These are phyloP conservation scores for Nanger granti DNA, from an alignment of 2,113 vertebrate genomes.

Conservation along the genomic window DNA sequence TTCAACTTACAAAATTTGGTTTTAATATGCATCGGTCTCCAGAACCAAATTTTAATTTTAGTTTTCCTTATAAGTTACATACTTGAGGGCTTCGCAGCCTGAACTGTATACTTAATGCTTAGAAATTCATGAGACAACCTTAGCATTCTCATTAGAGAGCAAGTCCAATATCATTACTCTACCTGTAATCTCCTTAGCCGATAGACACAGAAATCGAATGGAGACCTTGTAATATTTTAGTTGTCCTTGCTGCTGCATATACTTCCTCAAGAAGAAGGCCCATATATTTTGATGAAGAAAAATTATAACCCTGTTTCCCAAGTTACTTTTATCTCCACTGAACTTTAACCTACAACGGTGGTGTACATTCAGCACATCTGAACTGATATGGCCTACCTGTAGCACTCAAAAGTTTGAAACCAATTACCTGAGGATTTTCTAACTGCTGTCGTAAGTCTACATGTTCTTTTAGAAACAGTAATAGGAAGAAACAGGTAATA, in stretches of 20 bases:
- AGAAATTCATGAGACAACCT: conserved; percentile 37
- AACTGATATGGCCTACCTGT: neutral
- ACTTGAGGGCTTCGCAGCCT: neutral
- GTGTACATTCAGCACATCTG: neutral
- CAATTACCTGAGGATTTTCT: neutral
- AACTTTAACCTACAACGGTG: neutral
- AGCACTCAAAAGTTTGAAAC: neutral
- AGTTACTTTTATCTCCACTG: neutral
- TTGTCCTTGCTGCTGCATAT: neutral
- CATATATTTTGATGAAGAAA: conserved; percentile 35
- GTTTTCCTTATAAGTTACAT: conserved; percentile 8
- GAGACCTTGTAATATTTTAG: conserved; percentile 7
- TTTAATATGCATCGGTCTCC: conserved; percentile 39
- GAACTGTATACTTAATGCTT: neutral
- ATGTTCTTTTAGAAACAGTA: neutral
- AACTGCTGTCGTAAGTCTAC: neutral
- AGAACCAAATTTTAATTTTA: conserved; percentile 38
- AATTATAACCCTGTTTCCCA: neutral
- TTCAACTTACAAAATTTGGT: conserved; percentile 9
- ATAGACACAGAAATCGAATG: conserved; percentile 17
- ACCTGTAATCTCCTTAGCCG: neutral
- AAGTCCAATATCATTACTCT: conserved; percentile 20
- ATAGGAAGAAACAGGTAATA: neutral
- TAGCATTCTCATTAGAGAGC: conserved; percentile 37
- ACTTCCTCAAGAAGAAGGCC: neutral